Evolutionary conservation across 2,797 vertebrate species (phyloP), one percentile per base, ranked within the genome.

Genomic region (Neopelma chrysocephalum): DNA sequence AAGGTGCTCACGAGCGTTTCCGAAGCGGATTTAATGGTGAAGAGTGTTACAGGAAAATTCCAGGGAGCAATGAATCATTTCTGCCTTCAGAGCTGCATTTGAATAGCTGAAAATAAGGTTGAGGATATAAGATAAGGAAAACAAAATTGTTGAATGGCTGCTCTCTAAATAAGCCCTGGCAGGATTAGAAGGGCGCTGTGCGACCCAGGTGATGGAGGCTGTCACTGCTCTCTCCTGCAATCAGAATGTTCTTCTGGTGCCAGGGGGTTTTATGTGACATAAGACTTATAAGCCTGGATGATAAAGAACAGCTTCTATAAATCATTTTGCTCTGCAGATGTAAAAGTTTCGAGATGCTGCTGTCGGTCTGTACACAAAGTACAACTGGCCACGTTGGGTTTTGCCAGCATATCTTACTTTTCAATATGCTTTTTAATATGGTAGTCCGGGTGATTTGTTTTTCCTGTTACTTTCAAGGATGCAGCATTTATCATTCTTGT

Each of bases 281-380:
- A n/a, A 90, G 83, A 61, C 75, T 89, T 86, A 65, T 8, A 87
- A 96, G 68, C 45, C 80, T 56, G 92, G 77, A 57, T 71, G 85
- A 85, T 95, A 93, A 93, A 91, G 75, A 89, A 38, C 66, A 86
- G 86, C 88, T 87, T 72, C 92, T 70, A 86, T 94, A 95, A 94
- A 96, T 96, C 92, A 92, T 92, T 82, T 73, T 89, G 23, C 87
- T 85, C 68, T 60, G 75, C 79, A 87, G 83, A 82, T 94, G 53
- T 90, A 34, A 34, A 66, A 96, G 78, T 82, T 90, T 80, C 34
- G 18, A 45, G 78, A 71, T 5, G 22, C 78, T 45, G 3, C 6
- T 43, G 31, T 61, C 5, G 0, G 42, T 31, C 19, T 42, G 75
- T 68, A 42, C 89, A 27, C 78, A 36, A 64, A 80, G 87, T 65